A percentile compares a stretch with the other conserved stretches of the same genome.
phyloP scores from a whole-genome alignment of 2,888 invertebrate species.

The Drosophila kanekoi region DNA sequence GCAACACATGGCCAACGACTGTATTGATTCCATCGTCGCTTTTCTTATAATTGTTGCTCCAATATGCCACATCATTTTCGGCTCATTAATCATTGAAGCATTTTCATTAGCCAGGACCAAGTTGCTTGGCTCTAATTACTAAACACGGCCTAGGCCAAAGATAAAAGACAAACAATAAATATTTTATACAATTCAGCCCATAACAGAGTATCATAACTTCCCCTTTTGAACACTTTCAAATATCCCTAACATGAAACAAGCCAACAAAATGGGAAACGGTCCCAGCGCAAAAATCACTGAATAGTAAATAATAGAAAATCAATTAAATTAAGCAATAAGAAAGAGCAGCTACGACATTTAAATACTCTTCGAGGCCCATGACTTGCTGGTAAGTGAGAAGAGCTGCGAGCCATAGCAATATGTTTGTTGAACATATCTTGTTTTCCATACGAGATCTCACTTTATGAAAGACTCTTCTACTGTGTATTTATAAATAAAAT shows the following conservation, averaged over 20 bases:
- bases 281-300: conserved; percentile 17
- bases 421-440: too few relatives aligned
- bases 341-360: too few relatives aligned
- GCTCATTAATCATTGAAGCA: conserved; percentile 71
- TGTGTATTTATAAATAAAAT: too few relatives aligned
- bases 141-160: conserved; percentile 10
- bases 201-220: conserved; percentile 45
- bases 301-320: conserved; percentile 44
- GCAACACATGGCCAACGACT: conserved; percentile 66
- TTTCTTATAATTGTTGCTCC: conserved; percentile 62
- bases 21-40: conserved; percentile 47
- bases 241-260: conserved; percentile 15
- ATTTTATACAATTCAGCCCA: conserved; percentile 44
- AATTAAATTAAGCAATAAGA: conserved; percentile 14
- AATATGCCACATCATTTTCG: conserved; percentile 79
- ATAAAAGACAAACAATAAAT: conserved; percentile 35
- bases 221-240: conserved; percentile 2
- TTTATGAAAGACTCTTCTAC: too few relatives aligned
- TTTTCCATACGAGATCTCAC: too few relatives aligned
- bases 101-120: conserved; percentile 64
- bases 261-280: conserved; percentile 9
- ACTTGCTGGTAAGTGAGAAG: too few relatives aligned
- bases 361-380: too few relatives aligned
- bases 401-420: too few relatives aligned
- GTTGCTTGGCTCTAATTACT: conserved; percentile 43